These are phyloP conservation scores for Catamblyrhynchus diadema DNA, from an alignment of 2,797 vertebrate genomes.

Conservation along the genomic window DNA sequence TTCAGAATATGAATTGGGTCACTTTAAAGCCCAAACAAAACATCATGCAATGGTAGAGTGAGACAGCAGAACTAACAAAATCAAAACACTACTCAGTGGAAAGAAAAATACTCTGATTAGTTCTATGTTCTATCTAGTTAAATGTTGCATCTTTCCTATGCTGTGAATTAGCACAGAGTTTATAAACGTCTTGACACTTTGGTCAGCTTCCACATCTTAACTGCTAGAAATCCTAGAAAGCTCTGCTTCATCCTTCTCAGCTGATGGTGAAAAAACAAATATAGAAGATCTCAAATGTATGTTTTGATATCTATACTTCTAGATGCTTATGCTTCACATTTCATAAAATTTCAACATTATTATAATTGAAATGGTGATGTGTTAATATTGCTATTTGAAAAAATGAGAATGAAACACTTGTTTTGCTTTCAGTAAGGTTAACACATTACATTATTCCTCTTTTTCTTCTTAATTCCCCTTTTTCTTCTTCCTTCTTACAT, in stretches of 20 bases:
- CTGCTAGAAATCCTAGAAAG: background rate
- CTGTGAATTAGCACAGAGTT: background rate
- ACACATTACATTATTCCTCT: background rate
- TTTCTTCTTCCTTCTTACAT: background rate
- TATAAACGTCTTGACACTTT: background rate
- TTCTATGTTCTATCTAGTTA: background rate
- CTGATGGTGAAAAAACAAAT: background rate
- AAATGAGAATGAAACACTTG: background rate
- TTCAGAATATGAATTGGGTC: background rate
- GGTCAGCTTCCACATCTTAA: background rate
- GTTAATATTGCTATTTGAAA: background rate
- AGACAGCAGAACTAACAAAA: background rate
- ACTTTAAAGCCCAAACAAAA: background rate
- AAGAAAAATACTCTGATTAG: background rate
- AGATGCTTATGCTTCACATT: background rate
- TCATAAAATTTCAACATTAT: background rate
- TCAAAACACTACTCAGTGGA: background rate
- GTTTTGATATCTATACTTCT: background rate
- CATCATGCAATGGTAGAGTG: background rate
- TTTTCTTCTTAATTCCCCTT: background rate
- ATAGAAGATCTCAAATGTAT: background rate
- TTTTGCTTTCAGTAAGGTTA: background rate
- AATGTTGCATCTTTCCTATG: background rate
- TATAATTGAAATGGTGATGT: background rate
- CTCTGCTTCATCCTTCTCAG: background rate